Evolutionary conservation across 2,113 vertebrate species (phyloP).

Genomic region (Catagonus wagneri): DNA sequence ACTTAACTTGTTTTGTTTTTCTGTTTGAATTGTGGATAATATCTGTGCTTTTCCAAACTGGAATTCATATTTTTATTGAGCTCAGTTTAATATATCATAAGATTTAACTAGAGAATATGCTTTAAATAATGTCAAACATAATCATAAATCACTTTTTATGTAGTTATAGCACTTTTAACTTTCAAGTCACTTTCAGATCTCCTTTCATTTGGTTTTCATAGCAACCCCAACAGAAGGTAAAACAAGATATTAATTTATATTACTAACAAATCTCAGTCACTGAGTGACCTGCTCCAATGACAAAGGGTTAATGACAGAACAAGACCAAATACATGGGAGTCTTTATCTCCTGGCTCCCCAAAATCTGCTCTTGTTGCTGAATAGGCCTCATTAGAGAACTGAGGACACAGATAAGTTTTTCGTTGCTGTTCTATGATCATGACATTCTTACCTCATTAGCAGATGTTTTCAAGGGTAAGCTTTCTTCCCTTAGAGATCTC

Average conservation of each 20-base stretch:
- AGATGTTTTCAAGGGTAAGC: background rate
- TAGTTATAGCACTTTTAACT: background rate
- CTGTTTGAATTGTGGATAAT: background rate
- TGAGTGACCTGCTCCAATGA: background rate
- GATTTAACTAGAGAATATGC: constrained; percentile 32
- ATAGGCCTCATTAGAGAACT: background rate
- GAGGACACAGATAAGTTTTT: background rate
- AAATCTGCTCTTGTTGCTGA: background rate
- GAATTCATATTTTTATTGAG: constrained; percentile 48
- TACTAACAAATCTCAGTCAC: background rate
- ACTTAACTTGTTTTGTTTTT: background rate
- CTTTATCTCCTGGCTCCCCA: background rate
- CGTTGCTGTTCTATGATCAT: background rate
- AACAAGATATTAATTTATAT: background rate
- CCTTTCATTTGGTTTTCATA: constrained; percentile 53
- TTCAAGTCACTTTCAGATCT: constrained; percentile 44
- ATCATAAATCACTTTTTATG: background rate
- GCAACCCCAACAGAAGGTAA: background rate
- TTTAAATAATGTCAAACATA: constrained; percentile 46
- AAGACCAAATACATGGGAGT: background rate
- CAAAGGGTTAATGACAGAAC: background rate
- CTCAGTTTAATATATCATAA: constrained; percentile 42
- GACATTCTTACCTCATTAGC: background rate
- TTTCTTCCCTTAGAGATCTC: constrained; percentile 25
- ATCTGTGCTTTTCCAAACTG: background rate